Conservation (phyloP, 2,797 vertebrate genomes). For the Amblyraja radiata region DNA sequence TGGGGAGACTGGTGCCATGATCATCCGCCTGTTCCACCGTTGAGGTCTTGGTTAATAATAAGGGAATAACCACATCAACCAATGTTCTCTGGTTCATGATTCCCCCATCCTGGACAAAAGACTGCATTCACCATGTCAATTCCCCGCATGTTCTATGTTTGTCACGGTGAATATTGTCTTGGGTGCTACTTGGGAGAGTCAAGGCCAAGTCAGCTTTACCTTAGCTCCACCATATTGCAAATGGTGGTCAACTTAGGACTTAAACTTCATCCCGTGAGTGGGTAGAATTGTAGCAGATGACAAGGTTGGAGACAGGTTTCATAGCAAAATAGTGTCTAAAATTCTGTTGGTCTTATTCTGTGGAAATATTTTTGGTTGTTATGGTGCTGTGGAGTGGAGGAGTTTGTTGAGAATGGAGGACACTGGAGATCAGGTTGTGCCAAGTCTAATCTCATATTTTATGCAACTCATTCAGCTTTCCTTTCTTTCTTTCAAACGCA, state of each 20-base stretch:
- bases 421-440: background rate
- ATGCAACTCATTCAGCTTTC: too few relatives aligned
- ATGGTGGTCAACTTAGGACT: background rate
- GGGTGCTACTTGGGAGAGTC: background rate
- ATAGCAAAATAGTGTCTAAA: background rate
- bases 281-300: background rate
- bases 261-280: background rate
- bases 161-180: background rate
- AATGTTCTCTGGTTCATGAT: too few relatives aligned
- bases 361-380: background rate
- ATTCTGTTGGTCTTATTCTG: background rate
- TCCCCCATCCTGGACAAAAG: too few relatives aligned
- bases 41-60: too few relatives aligned
- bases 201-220: background rate
- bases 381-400: background rate
- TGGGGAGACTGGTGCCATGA: too few relatives aligned
- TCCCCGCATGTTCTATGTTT: too few relatives aligned
- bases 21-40: too few relatives aligned
- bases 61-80: too few relatives aligned
- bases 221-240: background rate
- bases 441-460: background rate
- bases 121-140: too few relatives aligned
- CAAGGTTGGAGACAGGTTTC: background rate
- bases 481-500: too few relatives aligned
- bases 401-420: background rate